Conservation (phyloP, 2,888 invertebrate genomes). For the Seladonia tumulorum region DNA sequence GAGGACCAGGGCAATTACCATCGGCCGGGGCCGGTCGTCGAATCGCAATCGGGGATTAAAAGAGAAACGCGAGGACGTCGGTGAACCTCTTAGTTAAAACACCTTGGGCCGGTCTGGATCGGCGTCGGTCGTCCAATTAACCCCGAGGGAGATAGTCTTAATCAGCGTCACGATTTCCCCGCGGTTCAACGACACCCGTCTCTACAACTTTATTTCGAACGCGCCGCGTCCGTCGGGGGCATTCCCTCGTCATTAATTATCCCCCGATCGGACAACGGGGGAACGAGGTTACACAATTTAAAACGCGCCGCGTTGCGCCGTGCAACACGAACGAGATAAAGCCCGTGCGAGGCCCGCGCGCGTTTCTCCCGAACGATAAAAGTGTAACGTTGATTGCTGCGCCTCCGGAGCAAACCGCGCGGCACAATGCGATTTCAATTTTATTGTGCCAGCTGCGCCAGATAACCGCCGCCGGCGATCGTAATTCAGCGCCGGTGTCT, state of each 20-base stretch:
- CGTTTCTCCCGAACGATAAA: constrained; percentile 78
- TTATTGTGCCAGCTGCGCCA: constrained; percentile 80
- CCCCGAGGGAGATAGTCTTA: constrained; percentile 28
- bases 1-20: not conserved
- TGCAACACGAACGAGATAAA: constrained; percentile 41
- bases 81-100: not conserved
- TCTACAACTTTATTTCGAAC: constrained; percentile 31
- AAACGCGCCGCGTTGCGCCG: constrained; percentile 20
- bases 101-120: not conserved
- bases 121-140: constrained; percentile 26
- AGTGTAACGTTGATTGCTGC: constrained; percentile 74
- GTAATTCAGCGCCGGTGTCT: constrained; percentile 77
- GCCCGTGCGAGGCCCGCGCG: constrained; percentile 23
- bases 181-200: constrained; percentile 32
- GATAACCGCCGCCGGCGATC: constrained; percentile 72
- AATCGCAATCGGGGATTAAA: not conserved
- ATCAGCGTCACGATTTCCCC: constrained; percentile 29
- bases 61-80: not conserved
- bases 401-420: constrained; percentile 56
- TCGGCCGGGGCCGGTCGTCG: not conserved
- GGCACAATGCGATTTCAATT: constrained; percentile 80
- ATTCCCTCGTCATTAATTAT: constrained; percentile 48
- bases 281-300: constrained; percentile 56
- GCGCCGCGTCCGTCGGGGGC: not conserved
- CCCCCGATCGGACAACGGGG: constrained; percentile 36